These are phyloP conservation scores for Colletes latitarsis DNA, from an alignment of 1,140 invertebrate genomes.

Conservation along the genomic window DNA sequence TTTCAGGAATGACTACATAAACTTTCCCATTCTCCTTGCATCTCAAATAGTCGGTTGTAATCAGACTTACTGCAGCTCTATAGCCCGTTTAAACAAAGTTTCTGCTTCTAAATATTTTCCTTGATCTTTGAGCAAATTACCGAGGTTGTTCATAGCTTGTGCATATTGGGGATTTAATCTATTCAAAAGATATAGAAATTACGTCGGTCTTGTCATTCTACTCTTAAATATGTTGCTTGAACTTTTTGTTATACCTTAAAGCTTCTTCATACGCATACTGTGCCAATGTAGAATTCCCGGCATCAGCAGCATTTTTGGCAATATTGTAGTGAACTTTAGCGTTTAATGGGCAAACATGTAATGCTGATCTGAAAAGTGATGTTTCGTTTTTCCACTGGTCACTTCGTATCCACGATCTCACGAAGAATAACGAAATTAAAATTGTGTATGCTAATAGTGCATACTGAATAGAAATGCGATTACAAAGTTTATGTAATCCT, in stretches of 20 bases:
- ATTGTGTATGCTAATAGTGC: conserved; percentile 66
- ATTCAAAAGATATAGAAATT: conserved; percentile 57
- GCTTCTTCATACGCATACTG: conserved; percentile 90
- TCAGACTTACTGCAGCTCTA: conserved; percentile 86
- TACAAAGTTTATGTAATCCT: conserved; percentile 82
- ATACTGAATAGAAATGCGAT: conserved; percentile 29
- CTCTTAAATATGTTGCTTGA: not conserved
- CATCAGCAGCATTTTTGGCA: conserved; percentile 91
- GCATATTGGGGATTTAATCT: conserved; percentile 95
- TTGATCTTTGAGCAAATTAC: conserved; percentile 93
- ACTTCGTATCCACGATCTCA: conserved; percentile 87
- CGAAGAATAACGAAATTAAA: conserved; percentile 82
- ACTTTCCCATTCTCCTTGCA: not conserved
- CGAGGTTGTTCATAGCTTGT: conserved; percentile 98
- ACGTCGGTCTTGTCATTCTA: not conserved
- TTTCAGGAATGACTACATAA: not conserved
- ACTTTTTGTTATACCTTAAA: conserved; percentile 82
- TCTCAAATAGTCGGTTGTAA: not conserved
- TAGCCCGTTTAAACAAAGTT: conserved; percentile 87
- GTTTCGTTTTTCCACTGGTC: conserved; percentile 90
- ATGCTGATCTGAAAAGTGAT: conserved; percentile 86
- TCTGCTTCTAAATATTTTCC: conserved; percentile 89
- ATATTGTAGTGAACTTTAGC: conserved; percentile 99
- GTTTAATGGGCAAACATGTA: conserved; percentile 91
- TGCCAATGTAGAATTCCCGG: conserved; percentile 86